A percentile compares a stretch with the other conserved stretches of the same genome.
Evolutionary conservation across 2,888 invertebrate genomes (phyloP).

Genomic region (Heteropelma amictum): DNA sequence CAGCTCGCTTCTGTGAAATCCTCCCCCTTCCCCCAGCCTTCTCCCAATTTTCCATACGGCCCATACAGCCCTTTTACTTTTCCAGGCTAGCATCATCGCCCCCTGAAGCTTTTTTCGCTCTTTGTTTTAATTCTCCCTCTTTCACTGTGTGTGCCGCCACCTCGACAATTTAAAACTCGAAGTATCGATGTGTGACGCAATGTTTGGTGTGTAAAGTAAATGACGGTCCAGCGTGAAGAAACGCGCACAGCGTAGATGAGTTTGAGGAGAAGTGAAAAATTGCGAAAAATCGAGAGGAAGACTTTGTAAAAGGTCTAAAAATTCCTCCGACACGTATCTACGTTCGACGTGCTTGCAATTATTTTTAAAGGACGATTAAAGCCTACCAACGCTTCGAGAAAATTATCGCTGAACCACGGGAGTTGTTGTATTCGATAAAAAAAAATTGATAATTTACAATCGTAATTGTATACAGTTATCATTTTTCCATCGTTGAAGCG

Average conservation of each 20-base stretch:
- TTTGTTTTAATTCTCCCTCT: background rate
- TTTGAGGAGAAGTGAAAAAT: background rate
- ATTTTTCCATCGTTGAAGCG: no score
- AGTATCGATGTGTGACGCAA: background rate
- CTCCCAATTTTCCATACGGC: background rate
- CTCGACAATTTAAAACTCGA: slow-evolving; percentile 35
- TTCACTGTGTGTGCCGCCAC: background rate
- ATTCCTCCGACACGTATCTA: no score
- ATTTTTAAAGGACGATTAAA: no score
- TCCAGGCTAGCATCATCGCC: slow-evolving; percentile 26
- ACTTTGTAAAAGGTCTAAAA: no score
- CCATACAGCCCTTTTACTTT: background rate
- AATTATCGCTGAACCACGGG: no score
- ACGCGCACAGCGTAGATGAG: background rate
- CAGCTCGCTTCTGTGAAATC: slow-evolving; percentile 9
- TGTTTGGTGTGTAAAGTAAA: slow-evolving; percentile 8
- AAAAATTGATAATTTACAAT: slow-evolving; percentile 21
- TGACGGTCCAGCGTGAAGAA: background rate
- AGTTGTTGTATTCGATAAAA: no score
- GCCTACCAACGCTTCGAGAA: no score
- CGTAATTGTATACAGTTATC: no score
- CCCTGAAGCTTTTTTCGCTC: background rate
- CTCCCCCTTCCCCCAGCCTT: slow-evolving; percentile 10
- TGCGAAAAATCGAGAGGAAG: no score
- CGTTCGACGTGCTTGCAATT: no score